These are phyloP conservation scores for Sebastes diploproa DNA, from an alignment of 2,797 vertebrate species.

Conservation along the genomic window DNA sequence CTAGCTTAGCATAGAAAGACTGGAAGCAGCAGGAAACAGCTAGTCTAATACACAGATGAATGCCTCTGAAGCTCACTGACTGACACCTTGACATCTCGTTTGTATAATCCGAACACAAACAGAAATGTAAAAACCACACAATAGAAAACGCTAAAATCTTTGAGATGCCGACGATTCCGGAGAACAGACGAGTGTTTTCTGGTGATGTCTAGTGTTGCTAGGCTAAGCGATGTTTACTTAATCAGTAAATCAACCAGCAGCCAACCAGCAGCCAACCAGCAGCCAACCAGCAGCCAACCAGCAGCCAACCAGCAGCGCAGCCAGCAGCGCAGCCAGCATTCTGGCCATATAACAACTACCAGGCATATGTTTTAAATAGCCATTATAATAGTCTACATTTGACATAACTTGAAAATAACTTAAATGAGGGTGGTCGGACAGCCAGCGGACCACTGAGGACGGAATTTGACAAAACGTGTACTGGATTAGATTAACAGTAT, in stretches of 20 bases:
- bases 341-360: too few species aligned
- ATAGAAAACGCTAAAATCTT: not conserved
- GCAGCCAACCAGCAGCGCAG: too few species aligned
- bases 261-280: too few species aligned
- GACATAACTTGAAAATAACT: too few species aligned
- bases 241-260: not conserved
- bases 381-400: too few species aligned
- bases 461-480: too few species aligned
- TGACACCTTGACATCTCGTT: not conserved
- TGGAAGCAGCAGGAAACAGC: not conserved
- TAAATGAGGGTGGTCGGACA: too few species aligned
- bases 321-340: too few species aligned
- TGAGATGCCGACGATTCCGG: not conserved
- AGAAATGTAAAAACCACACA: not conserved
- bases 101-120: not conserved
- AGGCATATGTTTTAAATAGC: too few species aligned
- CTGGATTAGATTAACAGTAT: too few species aligned
- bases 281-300: too few species aligned
- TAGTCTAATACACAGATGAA: not conserved
- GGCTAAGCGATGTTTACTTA: not conserved
- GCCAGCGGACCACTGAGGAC: too few species aligned
- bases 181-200: not conserved
- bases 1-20: not conserved
- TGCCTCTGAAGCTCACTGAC: not conserved
- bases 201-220: not conserved